A percentile compares a stretch with the other conserved stretches of the same genome.
phyloP scores from a whole-genome alignment of 2,797 vertebrate genomes.

The Notoglanidium macrostoma region DNA sequence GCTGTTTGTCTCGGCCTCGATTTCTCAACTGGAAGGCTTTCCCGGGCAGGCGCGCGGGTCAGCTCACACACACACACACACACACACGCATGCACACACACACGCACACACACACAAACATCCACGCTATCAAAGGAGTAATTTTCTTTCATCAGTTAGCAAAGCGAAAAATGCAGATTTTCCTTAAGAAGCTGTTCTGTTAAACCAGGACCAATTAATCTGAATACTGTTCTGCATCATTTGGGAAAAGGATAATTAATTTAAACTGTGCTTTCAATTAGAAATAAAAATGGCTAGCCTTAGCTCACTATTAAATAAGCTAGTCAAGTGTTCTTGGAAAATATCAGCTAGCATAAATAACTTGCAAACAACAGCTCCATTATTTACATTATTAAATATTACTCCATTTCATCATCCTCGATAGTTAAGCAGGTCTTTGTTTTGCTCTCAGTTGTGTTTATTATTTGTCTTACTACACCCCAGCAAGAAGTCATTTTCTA shows the following conservation, averaged over 20 bases:
- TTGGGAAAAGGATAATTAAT: not conserved
- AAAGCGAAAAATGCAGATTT: not conserved
- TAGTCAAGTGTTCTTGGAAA: not conserved
- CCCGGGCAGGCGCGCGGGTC: not conserved
- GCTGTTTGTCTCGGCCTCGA: conserved; percentile 32
- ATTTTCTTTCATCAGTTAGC: not conserved
- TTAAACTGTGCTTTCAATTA: not conserved
- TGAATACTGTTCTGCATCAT: not conserved
- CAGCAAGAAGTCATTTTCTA: no score
- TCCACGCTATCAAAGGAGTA: not conserved
- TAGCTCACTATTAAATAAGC: not conserved
- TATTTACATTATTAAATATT: not conserved
- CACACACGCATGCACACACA: not conserved
- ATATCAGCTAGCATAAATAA: not conserved
- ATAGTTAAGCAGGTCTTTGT: not conserved
- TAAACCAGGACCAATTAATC: not conserved
- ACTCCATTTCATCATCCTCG: not conserved
- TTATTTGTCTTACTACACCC: not conserved
- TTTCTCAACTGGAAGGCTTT: not conserved
- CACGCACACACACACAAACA: no score
- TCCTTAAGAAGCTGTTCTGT: not conserved
- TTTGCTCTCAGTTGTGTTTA: not conserved
- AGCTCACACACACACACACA: not conserved
- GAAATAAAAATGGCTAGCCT: not conserved
- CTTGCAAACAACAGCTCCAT: not conserved